Evolutionary conservation across 2,797 vertebrate genomes (phyloP).

Genomic region (Eleutherodactylus coqui): DNA sequence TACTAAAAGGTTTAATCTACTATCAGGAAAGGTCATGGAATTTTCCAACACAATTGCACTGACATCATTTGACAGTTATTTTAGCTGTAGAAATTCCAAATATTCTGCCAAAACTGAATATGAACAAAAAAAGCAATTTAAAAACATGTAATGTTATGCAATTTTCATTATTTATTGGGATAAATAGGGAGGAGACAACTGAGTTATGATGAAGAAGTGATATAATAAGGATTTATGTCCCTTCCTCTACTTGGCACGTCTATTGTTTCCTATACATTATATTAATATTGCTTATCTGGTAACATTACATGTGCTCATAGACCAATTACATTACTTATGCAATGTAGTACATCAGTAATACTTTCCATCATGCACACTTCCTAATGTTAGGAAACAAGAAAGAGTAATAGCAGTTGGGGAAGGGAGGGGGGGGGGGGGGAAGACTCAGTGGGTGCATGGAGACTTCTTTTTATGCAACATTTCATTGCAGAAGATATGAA

Average conservation of each 20-base stretch:
- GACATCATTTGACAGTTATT: conserved; percentile 21
- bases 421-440: too few species aligned
- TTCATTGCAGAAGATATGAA: too few species aligned
- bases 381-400: background rate
- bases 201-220: background rate
- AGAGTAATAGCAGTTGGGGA: too few species aligned
- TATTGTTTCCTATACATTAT: background rate
- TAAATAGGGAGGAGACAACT: background rate
- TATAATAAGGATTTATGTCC: background rate
- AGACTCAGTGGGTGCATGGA: too few species aligned
- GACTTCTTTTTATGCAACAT: too few species aligned
- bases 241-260: background rate
- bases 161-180: background rate
- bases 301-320: background rate
- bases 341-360: background rate
- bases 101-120: background rate
- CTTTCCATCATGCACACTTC: too few species aligned
- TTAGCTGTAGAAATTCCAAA: background rate
- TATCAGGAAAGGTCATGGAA: conserved; percentile 19
- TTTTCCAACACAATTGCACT: conserved; percentile 2
- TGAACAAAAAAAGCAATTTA: background rate
- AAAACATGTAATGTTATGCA: background rate
- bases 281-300: background rate
- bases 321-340: background rate
- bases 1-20: conserved; percentile 26